Base-by-base conservation (phyloP, 2,888 invertebrate genomes). In the Polietes domitor region DNA sequence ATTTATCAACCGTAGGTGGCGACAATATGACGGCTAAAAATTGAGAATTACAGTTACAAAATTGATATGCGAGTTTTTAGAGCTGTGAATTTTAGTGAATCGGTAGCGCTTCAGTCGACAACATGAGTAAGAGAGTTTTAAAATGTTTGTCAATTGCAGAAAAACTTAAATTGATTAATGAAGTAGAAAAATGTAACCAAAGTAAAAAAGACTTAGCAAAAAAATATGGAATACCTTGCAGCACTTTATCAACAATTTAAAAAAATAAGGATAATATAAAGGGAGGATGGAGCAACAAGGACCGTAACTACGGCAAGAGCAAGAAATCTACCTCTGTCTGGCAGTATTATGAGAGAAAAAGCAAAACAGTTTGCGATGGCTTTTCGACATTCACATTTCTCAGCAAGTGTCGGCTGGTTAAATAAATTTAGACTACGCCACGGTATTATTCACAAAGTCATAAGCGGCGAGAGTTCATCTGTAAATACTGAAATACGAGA, bases 241-340 rank as follows among this genome's bases (percentile, higher is more conserved):
- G 50, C 50, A 50, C 50, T 50, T 50, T 50, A 50, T 50, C 50
- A 50, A 50, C 50, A 50, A 50, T 50, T n/a, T 50, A n/a, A 50
- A 50, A 50, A 19, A 50, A 50, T 19, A 50, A 17, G 15, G 50
- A 50, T 50, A 50, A 50, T 50, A 50, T 50, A 19, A 50, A 50
- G 50, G 50, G 50, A 50, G 50, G 50, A 50, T 50, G 50, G 50
- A 50, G 17, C 50, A 50, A 50, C 50, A 50, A 50, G 50, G 50
- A 50, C 50, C 50, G 50, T 50, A 50, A 50, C 10, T 50, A 50
- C 50, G n/a, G 50, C 50, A 50, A 50, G 50, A 50, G 50, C 50
- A 50, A 50, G 50, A 50, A 50, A 50, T 50, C 50, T 50, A 50
- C 50, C 50, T 50, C 15, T 50, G 50, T 50, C 50, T 50, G 50